Evolutionary conservation across 1,140 invertebrate genomes (phyloP).

Genomic region (Nymphalis io): DNA sequence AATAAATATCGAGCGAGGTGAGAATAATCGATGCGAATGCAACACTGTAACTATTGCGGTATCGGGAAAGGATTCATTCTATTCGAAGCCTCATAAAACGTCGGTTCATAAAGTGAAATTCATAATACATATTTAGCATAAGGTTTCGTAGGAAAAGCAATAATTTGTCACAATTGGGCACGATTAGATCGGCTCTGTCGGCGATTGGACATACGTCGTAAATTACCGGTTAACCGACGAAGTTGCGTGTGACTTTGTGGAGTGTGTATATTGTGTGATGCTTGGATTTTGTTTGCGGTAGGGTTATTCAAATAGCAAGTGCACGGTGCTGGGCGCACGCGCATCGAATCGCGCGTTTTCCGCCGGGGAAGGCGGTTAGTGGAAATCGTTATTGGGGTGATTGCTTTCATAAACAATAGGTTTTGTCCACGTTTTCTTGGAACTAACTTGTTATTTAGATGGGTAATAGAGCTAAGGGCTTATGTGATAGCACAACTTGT

Average conservation of each 20-base stretch:
- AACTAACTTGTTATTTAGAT: constrained; percentile 59
- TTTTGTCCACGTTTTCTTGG: constrained; percentile 70
- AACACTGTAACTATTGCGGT: constrained; percentile 67
- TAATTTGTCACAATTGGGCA: constrained; percentile 78
- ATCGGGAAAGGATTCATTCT: constrained; percentile 46
- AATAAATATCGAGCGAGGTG: constrained; percentile 72
- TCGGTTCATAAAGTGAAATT: constrained; percentile 66
- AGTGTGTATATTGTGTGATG: constrained; percentile 20
- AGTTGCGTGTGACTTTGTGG: constrained; percentile 46
- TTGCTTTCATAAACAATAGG: constrained; percentile 79
- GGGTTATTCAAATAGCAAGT: constrained; percentile 66
- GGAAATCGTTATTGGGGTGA: constrained; percentile 79
- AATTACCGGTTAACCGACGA: constrained; percentile 62
- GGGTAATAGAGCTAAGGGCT: constrained; percentile 57
- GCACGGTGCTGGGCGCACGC: constrained; percentile 63
- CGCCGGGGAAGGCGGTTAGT: constrained; percentile 69
- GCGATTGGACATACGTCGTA: constrained; percentile 77
- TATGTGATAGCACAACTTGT: constrained; percentile 48
- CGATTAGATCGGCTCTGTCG: constrained; percentile 77
- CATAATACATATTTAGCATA: constrained; percentile 68
- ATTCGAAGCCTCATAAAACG: constrained; percentile 59
- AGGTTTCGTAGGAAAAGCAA: constrained; percentile 78
- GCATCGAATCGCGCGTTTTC: constrained; percentile 77
- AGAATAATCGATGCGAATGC: constrained; percentile 65
- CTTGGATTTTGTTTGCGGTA: constrained; percentile 44